Evolutionary conservation across 2,797 vertebrate genomes (phyloP), one percentile per base, ranked within the genome.

Genomic region (Sebastes iracundus): DNA sequence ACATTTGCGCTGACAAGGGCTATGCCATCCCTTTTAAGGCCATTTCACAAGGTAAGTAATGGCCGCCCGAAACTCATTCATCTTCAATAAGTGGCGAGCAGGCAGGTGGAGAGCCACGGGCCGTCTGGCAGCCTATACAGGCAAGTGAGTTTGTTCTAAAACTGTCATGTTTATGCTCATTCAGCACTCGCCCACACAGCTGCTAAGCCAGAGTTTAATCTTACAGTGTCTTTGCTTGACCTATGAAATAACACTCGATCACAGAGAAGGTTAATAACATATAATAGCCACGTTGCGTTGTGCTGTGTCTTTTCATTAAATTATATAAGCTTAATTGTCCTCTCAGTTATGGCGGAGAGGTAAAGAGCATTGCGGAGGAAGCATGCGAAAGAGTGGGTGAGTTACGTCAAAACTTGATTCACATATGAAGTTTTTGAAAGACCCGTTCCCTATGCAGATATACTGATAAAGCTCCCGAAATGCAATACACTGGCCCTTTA

Each of bases 21-120:
- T 61, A 60, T 58, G 72, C 73, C 79, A 81, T 87, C 79, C 80
- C 75, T 88, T 90, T 88, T 87, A 87, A 86, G 87, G 86, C 84
- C 68, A 84, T 90, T 92, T 87, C 86, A 80, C 73, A 9, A 55
- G 72, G 77, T 91, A 92, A 92, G 87, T 91, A 92, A 94, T 92
- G 78, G 82, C 69, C 18, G 14, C 72, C 81, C 63, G 79, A 75
- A 79, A 87, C 81, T 88, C 84, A 87, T 93, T 88, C 75, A 85
- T 93, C 91, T 90, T 90, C 84, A 88, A 66, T 88, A 88, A 92
- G 87, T 82, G 79, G 82, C 22, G 78, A 82, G 81, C 79, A 61
- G 88, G 92, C 92, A 90, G 85, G 87, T 87, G 87, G 90, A 88
- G 87, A 88, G 86, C 86, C 84, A 76, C 46, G 46, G 82, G 83